These are phyloP conservation scores for Drosophila saltans DNA, from an alignment of 1,140 invertebrate species.

Conservation along the genomic window DNA sequence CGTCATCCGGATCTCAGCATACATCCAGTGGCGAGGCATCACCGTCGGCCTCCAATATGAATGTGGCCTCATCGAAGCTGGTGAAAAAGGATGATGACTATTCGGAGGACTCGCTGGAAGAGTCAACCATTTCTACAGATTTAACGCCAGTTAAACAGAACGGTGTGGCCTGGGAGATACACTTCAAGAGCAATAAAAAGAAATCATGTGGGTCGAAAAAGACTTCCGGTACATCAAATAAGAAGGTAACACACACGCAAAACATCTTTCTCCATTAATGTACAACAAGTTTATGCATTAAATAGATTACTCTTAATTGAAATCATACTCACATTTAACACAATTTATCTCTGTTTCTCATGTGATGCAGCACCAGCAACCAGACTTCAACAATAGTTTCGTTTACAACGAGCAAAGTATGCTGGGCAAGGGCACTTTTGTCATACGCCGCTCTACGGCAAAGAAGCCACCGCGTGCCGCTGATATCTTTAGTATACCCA, in stretches of 20 bases:
- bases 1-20: conserved; percentile 56
- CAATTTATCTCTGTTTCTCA: not conserved
- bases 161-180: conserved; percentile 93
- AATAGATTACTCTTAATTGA: conserved; percentile 1
- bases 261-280: too few relatives aligned
- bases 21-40: conserved; percentile 67
- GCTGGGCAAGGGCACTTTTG: conserved; percentile 77
- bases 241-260: conserved; percentile 41
- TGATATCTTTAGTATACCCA: conserved; percentile 63
- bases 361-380: conserved; percentile 20
- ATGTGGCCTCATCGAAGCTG: conserved; percentile 43
- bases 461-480: conserved; percentile 68
- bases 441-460: conserved; percentile 69
- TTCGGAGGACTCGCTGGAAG: conserved; percentile 92
- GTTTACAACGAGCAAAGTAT: conserved; percentile 66
- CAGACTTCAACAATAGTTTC: conserved; percentile 64
- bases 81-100: conserved; percentile 84
- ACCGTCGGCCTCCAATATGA: conserved; percentile 60
- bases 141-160: conserved; percentile 87
- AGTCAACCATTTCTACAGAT: conserved; percentile 85
- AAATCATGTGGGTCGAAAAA: conserved; percentile 42
- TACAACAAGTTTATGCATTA: not conserved
- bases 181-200: conserved; percentile 84
- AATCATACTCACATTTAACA: not conserved
- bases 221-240: conserved; percentile 27